Evolutionary conservation across 2,888 invertebrate genomes (phyloP).

Genomic region (Emmelina monodactyla): DNA sequence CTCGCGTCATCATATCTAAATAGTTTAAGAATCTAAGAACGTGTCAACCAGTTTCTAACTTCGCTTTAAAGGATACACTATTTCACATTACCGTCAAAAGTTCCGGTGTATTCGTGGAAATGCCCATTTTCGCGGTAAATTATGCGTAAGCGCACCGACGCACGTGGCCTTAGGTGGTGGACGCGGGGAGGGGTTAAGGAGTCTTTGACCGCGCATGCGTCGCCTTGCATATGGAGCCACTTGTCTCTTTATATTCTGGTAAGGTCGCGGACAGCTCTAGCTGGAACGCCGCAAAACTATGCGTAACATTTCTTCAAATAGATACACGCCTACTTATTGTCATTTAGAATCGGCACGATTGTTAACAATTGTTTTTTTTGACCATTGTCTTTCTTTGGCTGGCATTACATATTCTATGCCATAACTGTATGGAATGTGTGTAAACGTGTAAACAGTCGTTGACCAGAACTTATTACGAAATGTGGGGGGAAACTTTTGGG

Average conservation of each 20-base stretch:
- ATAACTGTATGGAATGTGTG: not conserved
- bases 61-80: conserved; percentile 18
- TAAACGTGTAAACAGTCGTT: too few relatives aligned
- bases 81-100: conserved; percentile 26
- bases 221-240: conserved; percentile 47
- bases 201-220: conserved; percentile 54
- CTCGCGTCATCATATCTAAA: too few relatives aligned
- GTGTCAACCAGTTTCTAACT: too few relatives aligned
- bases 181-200: conserved; percentile 23
- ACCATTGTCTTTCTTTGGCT: conserved; percentile 25
- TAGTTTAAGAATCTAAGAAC: too few relatives aligned
- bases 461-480: too few relatives aligned
- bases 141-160: conserved; percentile 19
- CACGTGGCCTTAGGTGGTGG: conserved; percentile 30
- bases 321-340: conserved; percentile 1
- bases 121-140: conserved; percentile 49
- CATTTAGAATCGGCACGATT: conserved; percentile 43
- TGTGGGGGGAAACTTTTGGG: too few relatives aligned
- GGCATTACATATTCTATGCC: not conserved
- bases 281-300: conserved; percentile 52
- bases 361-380: conserved; percentile 49
- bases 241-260: conserved; percentile 47
- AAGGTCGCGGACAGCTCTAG: conserved; percentile 42
- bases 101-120: conserved; percentile 56
- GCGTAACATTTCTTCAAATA: conserved; percentile 21